Base-by-base conservation (phyloP, 2,888 invertebrate species). In the Elysia crispata region DNA sequence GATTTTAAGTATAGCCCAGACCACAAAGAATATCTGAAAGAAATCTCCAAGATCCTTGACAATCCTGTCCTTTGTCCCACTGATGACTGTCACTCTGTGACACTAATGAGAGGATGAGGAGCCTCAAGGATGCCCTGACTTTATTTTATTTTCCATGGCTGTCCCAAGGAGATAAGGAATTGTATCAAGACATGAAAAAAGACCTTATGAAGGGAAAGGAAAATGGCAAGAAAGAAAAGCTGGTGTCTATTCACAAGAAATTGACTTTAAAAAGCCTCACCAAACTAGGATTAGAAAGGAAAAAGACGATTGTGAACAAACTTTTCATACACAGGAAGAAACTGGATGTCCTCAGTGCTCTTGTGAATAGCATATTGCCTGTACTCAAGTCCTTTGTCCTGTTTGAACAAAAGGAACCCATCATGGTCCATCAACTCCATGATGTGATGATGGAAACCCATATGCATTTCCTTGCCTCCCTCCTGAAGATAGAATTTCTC, bases 21-120 rank as follows among this genome's bases (percentile, higher is more conserved):
- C 25, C 25, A 20, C 18, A 64, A 64, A 23, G 64, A 64, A 64
- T 64, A n/a, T 11, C 25, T 64, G 25, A 64, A 64, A 20, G 64
- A 64, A 15, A 64, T 64, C 25, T 64, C 64, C 13, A 64, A 64
- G 64, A 64, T 64, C 64, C 64, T 64, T 64, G 23, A 23, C 64
- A 64, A n/a, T 64, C 64, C 64, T 64, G 64, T 64, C 64, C 64
- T 64, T 64, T 64, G 23, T 23, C 64, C 64, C 64, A n/a, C 64
- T 11, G 64, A 54, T 54, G 54, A 54, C 54, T 54, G 25, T 64
- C 64, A 64, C 64, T 64, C 8, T 64, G 23, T 64, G 64, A 64
- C 64, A 64, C 64, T 64, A 64, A 18, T n/a, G 25, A 23, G 23
- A 64, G 64, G 64, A 64, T 18, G 64, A 64, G 25, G 64, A 64